Base-by-base conservation (phyloP, 2,797 vertebrate genomes). In the Crenuchus spilurus region DNA sequence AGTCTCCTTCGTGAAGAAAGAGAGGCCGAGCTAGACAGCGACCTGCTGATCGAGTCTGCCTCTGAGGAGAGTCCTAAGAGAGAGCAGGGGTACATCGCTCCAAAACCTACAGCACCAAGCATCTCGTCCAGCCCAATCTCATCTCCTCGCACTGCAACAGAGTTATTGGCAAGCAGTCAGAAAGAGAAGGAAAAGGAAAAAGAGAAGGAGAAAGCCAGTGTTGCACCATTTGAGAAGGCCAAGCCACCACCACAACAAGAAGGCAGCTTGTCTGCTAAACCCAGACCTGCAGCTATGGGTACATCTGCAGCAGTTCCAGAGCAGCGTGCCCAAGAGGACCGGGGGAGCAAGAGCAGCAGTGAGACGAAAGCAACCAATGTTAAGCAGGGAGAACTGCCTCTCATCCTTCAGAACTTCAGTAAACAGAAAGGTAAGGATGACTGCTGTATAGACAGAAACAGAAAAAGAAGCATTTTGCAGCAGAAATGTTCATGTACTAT, bases 1-100 rank as follows among this genome's bases (percentile, higher is more conserved):
- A 99, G 97, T 90, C 96, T 99, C 84, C 92, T 99, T 85, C 88
- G 97, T 54, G 97, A 98, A 85, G 97, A 99, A 85, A 92, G 97
- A 9, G 97, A 99, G 89, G 97, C 97, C 0, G 97, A 99, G 92
- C 95, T 99, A 0, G 97, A 99, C 91, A 99, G 96, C 0, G 97
- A 99, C 86, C 96, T 99, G 82, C 94, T 99, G 89, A 96, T 99
- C 0, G 97, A 99, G 88, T 98, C 96, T 0, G 96, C 97, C 20
- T 99, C 97, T 0, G 97, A 99, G 82, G 97, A 98, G 89, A 99
- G 97, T 85, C 96, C 97, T 0, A 99, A 98, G 86, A 92, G 95
- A 80, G 96, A 96, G 87, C 96, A 97, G 88, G 95, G 95, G 81
- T 92, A 92, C 0, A 90, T 92, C 1, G 91, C 91, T 16, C 91